phyloP scores from a whole-genome alignment of 1,140 invertebrate species.

The Drosophila oshimai region DNA sequence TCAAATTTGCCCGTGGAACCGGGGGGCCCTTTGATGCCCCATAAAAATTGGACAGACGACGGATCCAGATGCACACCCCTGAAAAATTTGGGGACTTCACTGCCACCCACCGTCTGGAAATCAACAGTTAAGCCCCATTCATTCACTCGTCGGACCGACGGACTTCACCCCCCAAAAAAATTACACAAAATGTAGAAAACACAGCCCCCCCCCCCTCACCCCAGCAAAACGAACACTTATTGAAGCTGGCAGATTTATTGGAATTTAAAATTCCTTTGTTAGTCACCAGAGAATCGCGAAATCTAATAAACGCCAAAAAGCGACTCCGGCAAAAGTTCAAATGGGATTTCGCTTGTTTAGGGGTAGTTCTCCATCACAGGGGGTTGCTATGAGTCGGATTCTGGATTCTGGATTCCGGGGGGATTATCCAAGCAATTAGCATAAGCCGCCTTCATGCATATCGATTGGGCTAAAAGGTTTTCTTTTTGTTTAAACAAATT shows the following conservation, averaged over 20 bases:
- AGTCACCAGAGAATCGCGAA: constrained; percentile 46
- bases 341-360: constrained; percentile 18
- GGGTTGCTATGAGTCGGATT: neutral
- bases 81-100: neutral
- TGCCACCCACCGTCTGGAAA: constrained; percentile 35
- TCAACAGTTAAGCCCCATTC: constrained; percentile 45
- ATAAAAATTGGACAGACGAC: constrained; percentile 10
- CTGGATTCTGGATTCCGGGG: too few species aligned
- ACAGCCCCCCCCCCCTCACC: neutral
- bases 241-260: constrained; percentile 77
- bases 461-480: constrained; percentile 8
- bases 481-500: neutral
- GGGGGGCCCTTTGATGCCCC: neutral
- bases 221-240: constrained; percentile 48
- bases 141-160: constrained; percentile 29
- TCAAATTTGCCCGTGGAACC: constrained; percentile 57
- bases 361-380: constrained; percentile 18
- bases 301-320: constrained; percentile 70
- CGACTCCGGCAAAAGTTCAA: constrained; percentile 26
- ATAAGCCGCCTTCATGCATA: constrained; percentile 36
- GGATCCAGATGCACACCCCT: constrained; percentile 22
- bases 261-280: constrained; percentile 75
- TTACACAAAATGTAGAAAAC: neutral
- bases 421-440: constrained; percentile 64
- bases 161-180: neutral